These are phyloP conservation scores for Eueremaeus valkanovi DNA, from an alignment of 2,888 invertebrate genomes.

Conservation along the genomic window DNA sequence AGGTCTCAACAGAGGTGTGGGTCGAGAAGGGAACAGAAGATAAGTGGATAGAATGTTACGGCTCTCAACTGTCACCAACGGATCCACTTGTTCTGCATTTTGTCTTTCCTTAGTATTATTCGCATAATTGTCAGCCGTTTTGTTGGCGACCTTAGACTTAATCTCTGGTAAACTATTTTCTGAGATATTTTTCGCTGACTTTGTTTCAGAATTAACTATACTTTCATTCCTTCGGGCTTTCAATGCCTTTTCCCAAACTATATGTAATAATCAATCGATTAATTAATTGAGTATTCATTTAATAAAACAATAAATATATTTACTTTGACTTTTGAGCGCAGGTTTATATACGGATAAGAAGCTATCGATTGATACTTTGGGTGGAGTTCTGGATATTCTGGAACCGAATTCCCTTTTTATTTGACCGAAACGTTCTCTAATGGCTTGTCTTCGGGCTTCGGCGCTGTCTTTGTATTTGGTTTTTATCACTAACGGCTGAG, in stretches of 20 bases:
- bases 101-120: neutral
- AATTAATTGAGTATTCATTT: neutral
- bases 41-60: neutral
- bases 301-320: neutral
- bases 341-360: constrained; percentile 17
- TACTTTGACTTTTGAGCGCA: neutral
- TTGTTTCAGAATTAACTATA: no score
- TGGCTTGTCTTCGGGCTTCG: neutral
- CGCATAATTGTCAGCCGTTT: neutral
- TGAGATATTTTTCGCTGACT: neutral
- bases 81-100: neutral
- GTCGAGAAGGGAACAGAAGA: constrained; percentile 6
- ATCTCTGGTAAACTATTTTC: neutral
- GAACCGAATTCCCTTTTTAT: neutral
- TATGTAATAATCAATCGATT: neutral
- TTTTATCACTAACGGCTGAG: no score
- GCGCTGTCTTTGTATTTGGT: no score
- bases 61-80: neutral
- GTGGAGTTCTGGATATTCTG: neutral
- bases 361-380: constrained; percentile 14
- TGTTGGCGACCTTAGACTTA: no score
- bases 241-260: neutral
- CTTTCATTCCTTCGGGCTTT: neutral
- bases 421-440: neutral
- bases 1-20: constrained; percentile 5